Percentiles rank a stretch among this genome's conserved stretches.
phyloP scores from a whole-genome alignment of 92 coral and sea anemone species.

The Heliopora coerulea region DNA sequence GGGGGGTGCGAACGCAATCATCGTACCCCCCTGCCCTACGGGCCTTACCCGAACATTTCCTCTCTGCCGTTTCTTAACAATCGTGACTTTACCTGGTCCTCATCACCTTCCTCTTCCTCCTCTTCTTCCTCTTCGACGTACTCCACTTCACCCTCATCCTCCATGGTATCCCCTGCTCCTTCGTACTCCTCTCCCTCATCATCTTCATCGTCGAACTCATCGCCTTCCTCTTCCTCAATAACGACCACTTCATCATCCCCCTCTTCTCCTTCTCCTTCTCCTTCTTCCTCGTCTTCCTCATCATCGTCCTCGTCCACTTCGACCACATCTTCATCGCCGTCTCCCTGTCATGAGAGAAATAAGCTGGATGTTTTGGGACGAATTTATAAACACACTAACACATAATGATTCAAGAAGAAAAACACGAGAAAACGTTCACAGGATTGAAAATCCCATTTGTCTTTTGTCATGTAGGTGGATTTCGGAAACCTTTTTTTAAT shows the following conservation, averaged over 20 bases:
- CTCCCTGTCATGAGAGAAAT: background rate
- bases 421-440: too few species aligned
- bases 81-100: conserved; percentile 49
- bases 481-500: too few species aligned
- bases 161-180: conserved; percentile 60
- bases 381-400: too few species aligned
- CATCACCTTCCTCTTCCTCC: conserved; percentile 65
- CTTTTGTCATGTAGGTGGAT: too few species aligned
- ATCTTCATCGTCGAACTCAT: conserved; percentile 46
- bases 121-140: conserved; percentile 65
- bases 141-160: conserved; percentile 54
- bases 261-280: conserved; percentile 60
- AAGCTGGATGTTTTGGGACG: too few species aligned
- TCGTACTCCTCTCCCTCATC: conserved; percentile 44
- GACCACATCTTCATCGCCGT: conserved; percentile 62
- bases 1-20: too few species aligned
- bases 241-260: conserved; percentile 60
- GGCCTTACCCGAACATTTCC: too few species aligned
- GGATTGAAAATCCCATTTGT: too few species aligned
- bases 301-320: conserved; percentile 62
- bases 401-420: too few species aligned
- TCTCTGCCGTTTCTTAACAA: too few species aligned
- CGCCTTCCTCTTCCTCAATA: conserved; percentile 70
- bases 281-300: conserved; percentile 64
- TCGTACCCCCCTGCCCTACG: too few species aligned